Evolutionary conservation across 2,113 vertebrate species (phyloP), one percentile per base, ranked within the genome.

Genomic region (Nycticryphes semicollaris): DNA sequence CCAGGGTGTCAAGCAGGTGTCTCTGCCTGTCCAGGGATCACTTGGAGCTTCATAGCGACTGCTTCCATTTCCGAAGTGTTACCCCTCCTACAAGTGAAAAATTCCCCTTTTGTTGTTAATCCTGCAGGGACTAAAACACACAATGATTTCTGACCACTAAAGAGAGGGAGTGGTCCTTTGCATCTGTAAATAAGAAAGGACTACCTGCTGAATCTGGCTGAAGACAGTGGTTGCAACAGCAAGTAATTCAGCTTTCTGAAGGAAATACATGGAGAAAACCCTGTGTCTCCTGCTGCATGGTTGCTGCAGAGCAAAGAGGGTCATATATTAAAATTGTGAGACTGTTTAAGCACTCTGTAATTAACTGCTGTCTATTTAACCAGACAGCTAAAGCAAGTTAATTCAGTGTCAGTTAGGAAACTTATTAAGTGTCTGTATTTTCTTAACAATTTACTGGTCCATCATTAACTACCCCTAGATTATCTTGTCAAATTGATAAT

Each of bases 401-500:
- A 98, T 98, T 97, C 97, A 92, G 93, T 95, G 96, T 94, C 97
- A 97, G 97, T 98, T 97, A 97, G 14, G 96, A 98, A 97, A 97
- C 93, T 97, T 98, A 97, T 97, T 98, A 97, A 96, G 96, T 93
- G 82, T 96, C 97, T 95, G 86, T 94, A 94, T 67, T 97, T 95
- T 93, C 90, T 94, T 90, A 98, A 97, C 95, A 98, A 97, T 97
- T 97, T 98, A 96, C 97, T 96, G 96, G 98, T 97, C 97, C 93
- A 87, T 97, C 97, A 98, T 97, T 98, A 98, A 98, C 98, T 97
- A 98, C 95, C 93, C 96, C 92, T 97, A 96, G 97, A 98, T 98
- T 98, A 98, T 97, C 97, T 97, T 98, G 97, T 98, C 98, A 98
- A 97, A 97, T 97, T 98, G 96, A 95, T 97, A 98, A 98, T 98